These are phyloP conservation scores for Otis tarda DNA, from an alignment of 2,113 vertebrate species.

Conservation along the genomic window DNA sequence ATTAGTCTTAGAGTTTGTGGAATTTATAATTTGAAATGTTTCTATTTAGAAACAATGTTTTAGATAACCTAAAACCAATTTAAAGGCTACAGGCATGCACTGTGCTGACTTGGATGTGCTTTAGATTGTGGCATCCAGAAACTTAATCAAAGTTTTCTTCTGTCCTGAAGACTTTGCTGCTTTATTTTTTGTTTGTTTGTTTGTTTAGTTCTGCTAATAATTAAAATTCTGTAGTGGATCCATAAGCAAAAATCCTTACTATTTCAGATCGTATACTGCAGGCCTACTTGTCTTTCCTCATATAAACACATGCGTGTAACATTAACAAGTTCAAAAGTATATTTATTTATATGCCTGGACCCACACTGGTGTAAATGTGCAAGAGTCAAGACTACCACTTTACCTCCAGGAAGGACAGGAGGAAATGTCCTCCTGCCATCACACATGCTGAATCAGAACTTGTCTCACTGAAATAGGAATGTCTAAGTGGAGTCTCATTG, in stretches of 20 bases:
- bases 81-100: background rate
- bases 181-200: background rate
- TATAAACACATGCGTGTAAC: background rate
- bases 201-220: background rate
- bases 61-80: background rate
- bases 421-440: background rate
- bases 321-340: background rate
- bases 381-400: background rate
- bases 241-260: background rate
- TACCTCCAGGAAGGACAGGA: background rate
- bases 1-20: background rate
- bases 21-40: background rate
- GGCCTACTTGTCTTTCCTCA: background rate
- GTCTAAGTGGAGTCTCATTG: background rate
- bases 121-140: background rate
- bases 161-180: background rate
- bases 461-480: background rate
- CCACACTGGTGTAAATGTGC: background rate
- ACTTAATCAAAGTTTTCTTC: background rate
- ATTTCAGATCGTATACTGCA: background rate
- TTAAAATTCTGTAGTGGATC: background rate
- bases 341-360: background rate
- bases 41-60: background rate
- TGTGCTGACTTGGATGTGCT: background rate
- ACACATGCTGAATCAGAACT: background rate